Evolutionary conservation across 2,113 vertebrate genomes (phyloP), one percentile per base, ranked within the genome.

Genomic region (Phaethon lepturus): DNA sequence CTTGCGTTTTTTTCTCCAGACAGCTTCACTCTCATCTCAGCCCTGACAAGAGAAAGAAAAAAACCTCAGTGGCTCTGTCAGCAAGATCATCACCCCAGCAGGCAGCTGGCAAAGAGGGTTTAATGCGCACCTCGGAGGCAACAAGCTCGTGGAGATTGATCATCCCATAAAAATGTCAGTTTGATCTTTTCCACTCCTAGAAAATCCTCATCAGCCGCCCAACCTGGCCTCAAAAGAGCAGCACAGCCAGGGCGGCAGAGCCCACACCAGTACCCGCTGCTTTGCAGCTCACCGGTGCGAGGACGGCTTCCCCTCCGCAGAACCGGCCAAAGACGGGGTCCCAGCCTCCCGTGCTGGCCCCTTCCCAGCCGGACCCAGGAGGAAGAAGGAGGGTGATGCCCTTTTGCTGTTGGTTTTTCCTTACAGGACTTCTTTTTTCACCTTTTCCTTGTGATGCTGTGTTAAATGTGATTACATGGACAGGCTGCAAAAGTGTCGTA

Each of bases 31-130:
- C 56, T 67, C 74, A 76, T 66, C 67, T 84, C 67, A 79, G 62
- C 74, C 90, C 38, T 40, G 90, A 76, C 67, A 74, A 55, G 64
- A 59, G 85, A 47, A 78, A 82, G n/a, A 22, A 18, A 49, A 77
- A 92, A 69, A 14, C 47, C 64, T 77, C 7, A 0, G 4, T 16
- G 44, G 56, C 80, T 84, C 86, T 63, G 79, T 86, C 94, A 95
- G 96, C 63, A 35, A 66, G 64, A 83, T 93, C 82, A 53, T 71
- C 85, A 14, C 64, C 86, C 62, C 84, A 82, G 87, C 71, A 92
- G 87, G 87, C 92, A 97, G 93, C 90, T 92, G 90, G 92, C 78
- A 96, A 50, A 92, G 93, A 90, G 72, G 89, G n/a, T 86, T 95
- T 63, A 69, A 74, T 0, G 0, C 1, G 0, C 88, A 92, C 83